Conservation (phyloP, 2,797 vertebrate genomes). For the Pempheris klunzingeri region DNA sequence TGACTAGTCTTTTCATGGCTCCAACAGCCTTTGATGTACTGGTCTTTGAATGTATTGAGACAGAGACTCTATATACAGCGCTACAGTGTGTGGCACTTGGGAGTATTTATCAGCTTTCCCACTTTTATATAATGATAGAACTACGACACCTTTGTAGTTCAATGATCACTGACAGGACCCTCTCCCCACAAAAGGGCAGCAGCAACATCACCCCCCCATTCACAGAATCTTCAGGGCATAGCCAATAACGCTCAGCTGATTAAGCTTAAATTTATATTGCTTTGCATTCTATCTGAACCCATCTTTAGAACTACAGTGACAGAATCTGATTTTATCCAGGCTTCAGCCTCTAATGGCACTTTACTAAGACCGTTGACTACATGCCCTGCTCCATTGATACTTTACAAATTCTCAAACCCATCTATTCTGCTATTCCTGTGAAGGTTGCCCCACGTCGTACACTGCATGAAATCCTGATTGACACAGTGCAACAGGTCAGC, state of each 20-base stretch:
- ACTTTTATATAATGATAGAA: slow-evolving; percentile 26
- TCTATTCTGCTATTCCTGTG: not conserved
- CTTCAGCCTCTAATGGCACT: slow-evolving; percentile 13
- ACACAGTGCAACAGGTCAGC: slow-evolving; percentile 29
- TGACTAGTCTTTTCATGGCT: slow-evolving; percentile 55
- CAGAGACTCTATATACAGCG: slow-evolving; percentile 4
- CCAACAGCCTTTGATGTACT: slow-evolving; percentile 51
- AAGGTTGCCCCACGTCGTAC: not conserved
- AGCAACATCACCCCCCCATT: not conserved
- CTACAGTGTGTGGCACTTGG: not conserved
- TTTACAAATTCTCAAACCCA: not conserved
- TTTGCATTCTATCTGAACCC: not conserved
- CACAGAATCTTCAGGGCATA: not conserved
- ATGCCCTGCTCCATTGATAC: not conserved
- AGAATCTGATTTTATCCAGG: not conserved
- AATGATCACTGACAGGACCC: not conserved
- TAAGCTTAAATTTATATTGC: no score
- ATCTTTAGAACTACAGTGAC: slow-evolving; percentile 4
- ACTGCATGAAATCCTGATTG: slow-evolving; percentile 26
- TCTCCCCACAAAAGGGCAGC: not conserved
- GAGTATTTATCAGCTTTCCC: slow-evolving; percentile 27
- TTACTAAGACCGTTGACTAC: slow-evolving; percentile 9
- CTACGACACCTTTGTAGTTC: not conserved
- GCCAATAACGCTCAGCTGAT: no score
- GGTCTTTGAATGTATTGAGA: slow-evolving; percentile 34